Base-by-base conservation (phyloP, 2,797 vertebrate species). In the Lagorchestes hirsutus region DNA sequence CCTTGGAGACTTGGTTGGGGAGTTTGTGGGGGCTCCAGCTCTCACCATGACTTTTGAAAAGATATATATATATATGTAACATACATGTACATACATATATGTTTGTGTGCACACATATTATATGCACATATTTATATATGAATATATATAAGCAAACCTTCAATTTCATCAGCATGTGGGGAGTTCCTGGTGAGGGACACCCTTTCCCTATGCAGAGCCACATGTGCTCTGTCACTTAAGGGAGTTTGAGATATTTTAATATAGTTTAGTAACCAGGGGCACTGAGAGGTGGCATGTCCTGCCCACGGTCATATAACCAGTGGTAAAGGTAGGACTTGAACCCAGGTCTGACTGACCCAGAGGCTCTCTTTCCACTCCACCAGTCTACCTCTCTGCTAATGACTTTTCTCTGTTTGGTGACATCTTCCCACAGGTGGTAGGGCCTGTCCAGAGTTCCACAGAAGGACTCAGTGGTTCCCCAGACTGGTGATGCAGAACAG, bases 51-150 rank as follows among this genome's bases (percentile, higher is more conserved):
- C 22, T 22, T 40, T 22, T 9, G 18, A 9, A 40, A 46, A 27
- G 2, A 4, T 2, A 8, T n/a, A 27, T 1, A 4, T 2, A 8
- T n/a, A 27, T 1, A 46, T 46, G 22, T 22, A 11, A 40, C 18
- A 40, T 16, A 40, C 5, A 74, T n/a, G 2, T 16, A 74, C 34
- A n/a, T 12, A 16, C 4, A 5, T 74, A n/a, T 74, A 5, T 67
- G 12, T 18, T 13, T n/a, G 9, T 74, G 67, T 74, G 22, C 4
- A 52, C 52, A 52, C 52, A 52, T 9, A 52, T 52, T 52, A 52
- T 52, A 40, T 18, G 16, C 6, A 74, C 1, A 40, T 74, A 31
- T 67, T n/a, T n/a, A 6, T 34, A 67, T 5, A 62, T 16, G 18
- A 8, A 22, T 8, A 40, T 74, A 16, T n/a, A 40, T 74, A 18